Base-by-base conservation (phyloP, 1,140 invertebrate genomes). In the Propsilocerus akamusi region DNA sequence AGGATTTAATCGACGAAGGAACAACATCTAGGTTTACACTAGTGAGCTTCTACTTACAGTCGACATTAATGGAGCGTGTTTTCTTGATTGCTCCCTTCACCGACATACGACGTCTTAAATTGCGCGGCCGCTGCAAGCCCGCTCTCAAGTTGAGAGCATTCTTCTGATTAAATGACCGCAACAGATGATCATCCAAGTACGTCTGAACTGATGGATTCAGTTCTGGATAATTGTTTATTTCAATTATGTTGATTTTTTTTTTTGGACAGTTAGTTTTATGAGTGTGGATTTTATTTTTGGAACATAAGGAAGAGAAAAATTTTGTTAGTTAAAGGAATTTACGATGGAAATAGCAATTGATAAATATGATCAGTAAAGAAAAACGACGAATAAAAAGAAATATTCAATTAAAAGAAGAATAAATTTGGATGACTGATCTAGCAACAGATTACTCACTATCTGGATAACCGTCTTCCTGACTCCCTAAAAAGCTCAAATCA, bases 401-500 rank as follows among this genome's bases (percentile, higher is more conserved):
- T n/a, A n/a, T n/a, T n/a, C n/a, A n/a, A n/a, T n/a, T n/a, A n/a
- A n/a, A n/a, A n/a, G n/a, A n/a, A n/a, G n/a, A n/a, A n/a, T n/a
- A n/a, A n/a, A n/a, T n/a, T n/a, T n/a, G n/a, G n/a, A n/a, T n/a
- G n/a, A n/a, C n/a, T n/a, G n/a, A n/a, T n/a, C n/a, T n/a, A n/a
- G n/a, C n/a, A n/a, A n/a, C n/a, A n/a, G n/a, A 12, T 37, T 50
- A 68, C 68, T 69, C 65, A 69, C 76, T 82, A 58, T 94, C 87
- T 23, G 89, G 88, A 62, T 85, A 76, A 12, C 89, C 89, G 48
- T 90, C 84, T 66, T 95, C 90, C 37, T 88, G 81, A 64, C 86
- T 91, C 25, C 87, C 86, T 46, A 97, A 67, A 61, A 98, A 97
- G 65, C 86, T 95, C 25, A 98, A 70, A 68, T 94, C 94, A 0